Base-by-base conservation (phyloP, 2,888 invertebrate genomes). In the Lithophane ornitopus region DNA sequence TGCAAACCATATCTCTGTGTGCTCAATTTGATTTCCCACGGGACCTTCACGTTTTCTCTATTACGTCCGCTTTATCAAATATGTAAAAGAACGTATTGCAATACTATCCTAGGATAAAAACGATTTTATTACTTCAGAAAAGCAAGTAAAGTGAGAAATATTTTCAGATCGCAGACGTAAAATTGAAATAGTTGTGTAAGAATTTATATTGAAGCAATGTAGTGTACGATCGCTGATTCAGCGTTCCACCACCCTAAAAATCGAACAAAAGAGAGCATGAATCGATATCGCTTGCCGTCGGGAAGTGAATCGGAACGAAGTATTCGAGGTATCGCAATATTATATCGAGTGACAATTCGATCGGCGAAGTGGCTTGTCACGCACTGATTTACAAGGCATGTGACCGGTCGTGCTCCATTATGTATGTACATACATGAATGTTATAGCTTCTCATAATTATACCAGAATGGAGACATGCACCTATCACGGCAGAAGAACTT, bases 381-480 rank as follows among this genome's bases (percentile, higher is more conserved):
- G 93, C 93, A 90, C 94, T 90, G 90, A 89, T 93, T 93, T 92
- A 88, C 90, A 89, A 87, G 90, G 89, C 88, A 93, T 93, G 91
- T 87, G 90, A 91, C 90, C 90, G 88, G 84, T 77, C 90, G 85
- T 81, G 79, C 87, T 85, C 82, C 79, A 84, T 87, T 81, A 87
- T 86, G 80, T 85, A 88, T 87, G 85, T 72, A 84, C 82, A 84
- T 74, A 72, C 70, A 76, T 85, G 41, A 79, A 81, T 72, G 67
- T 80, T 76, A 76, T 72, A 80, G 71, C 75, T 61, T 75, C 71
- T 79, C 68, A 78, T 74, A n/a, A n/a, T n/a, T n/a, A 78, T 22
- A 70, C 61, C 12, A 46, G 61, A 34, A 59, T 26, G 28, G 54
- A 49, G 41, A 34, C 56, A 66, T 65, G 66, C 65, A 76, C 59